These are phyloP conservation scores for Epinephelus awoara DNA, from an alignment of 2,797 vertebrate genomes.

Conservation along the genomic window DNA sequence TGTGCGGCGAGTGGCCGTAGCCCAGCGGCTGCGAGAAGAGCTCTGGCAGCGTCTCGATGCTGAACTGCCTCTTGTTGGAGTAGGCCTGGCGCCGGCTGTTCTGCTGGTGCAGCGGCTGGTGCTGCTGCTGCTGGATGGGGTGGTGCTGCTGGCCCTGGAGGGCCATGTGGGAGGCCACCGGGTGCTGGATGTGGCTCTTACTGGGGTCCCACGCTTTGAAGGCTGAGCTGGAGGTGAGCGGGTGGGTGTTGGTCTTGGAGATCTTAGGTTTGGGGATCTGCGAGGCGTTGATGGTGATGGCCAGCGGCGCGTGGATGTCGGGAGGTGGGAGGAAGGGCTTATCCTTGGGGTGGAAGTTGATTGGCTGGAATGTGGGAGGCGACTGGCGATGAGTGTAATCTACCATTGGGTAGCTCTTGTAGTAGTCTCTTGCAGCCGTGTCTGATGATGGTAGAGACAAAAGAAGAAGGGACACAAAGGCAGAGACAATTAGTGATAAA, in stretches of 20 bases:
- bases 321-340: constrained; percentile 86
- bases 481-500: constrained; percentile 8
- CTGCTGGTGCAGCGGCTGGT: constrained; percentile 79
- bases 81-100: constrained; percentile 86
- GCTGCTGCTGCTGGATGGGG: constrained; percentile 64
- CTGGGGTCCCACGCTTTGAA: constrained; percentile 87
- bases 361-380: constrained; percentile 86
- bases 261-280: constrained; percentile 90
- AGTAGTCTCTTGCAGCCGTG: constrained; percentile 88
- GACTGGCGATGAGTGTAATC: constrained; percentile 86
- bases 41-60: constrained; percentile 91
- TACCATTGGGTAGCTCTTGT: constrained; percentile 88
- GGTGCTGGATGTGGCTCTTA: constrained; percentile 83
- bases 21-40: constrained; percentile 87
- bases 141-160: constrained; percentile 75
- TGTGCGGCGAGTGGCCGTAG: constrained; percentile 84
- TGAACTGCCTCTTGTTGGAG: constrained; percentile 89
- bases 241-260: constrained; percentile 87
- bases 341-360: constrained; percentile 87
- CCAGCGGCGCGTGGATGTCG: constrained; percentile 87
- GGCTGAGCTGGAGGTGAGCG: constrained; percentile 82
- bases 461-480: constrained; percentile 3
- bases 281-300: constrained; percentile 85
- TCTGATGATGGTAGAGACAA: constrained; percentile 79
- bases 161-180: constrained; percentile 75